A percentile compares a stretch with the other conserved stretches of the same genome.
Conservation (phyloP, 2,888 invertebrate species). For the Cataglyphis albicans region DNA sequence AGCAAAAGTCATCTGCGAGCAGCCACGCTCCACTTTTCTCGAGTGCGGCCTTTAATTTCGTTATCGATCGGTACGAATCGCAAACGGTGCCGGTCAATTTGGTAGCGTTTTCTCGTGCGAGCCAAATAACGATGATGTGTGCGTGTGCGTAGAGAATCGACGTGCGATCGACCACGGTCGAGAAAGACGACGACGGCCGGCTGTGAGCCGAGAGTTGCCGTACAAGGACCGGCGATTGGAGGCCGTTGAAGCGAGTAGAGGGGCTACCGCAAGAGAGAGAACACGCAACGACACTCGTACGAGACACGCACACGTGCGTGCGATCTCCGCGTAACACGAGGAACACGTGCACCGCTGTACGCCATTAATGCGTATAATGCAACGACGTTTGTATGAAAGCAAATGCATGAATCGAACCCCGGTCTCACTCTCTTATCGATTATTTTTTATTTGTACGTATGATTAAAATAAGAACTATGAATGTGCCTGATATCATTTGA, state of each 20-base stretch:
- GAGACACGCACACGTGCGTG: constrained; percentile 13
- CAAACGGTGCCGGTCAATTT: constrained; percentile 26
- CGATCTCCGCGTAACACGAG: constrained; percentile 48
- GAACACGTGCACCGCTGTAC: constrained; percentile 42
- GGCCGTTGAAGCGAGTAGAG: constrained; percentile 76
- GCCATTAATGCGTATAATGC: constrained; percentile 30
- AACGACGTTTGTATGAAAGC: background rate
- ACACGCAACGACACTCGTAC: constrained; percentile 4
- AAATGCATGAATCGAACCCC: constrained; percentile 30
- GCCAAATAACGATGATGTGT: constrained; percentile 24
- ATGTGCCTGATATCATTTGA: background rate
- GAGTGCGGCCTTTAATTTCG: constrained; percentile 47
- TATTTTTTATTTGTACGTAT: background rate
- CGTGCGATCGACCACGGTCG: constrained; percentile 68
- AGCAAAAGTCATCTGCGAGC: constrained; percentile 14
- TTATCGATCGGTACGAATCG: constrained; percentile 42
- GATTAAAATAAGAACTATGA: background rate
- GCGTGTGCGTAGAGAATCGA: constrained; percentile 64
- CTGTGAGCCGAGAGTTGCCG: constrained; percentile 77
- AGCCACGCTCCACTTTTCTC: constrained; percentile 15
- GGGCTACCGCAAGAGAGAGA: constrained; percentile 59
- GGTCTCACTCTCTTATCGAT: constrained; percentile 23
- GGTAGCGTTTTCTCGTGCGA: constrained; percentile 50
- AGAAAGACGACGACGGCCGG: constrained; percentile 57
- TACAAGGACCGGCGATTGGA: constrained; percentile 81